phyloP scores from a whole-genome alignment of 2,113 vertebrate species.

The Pollachius pollachius region DNA sequence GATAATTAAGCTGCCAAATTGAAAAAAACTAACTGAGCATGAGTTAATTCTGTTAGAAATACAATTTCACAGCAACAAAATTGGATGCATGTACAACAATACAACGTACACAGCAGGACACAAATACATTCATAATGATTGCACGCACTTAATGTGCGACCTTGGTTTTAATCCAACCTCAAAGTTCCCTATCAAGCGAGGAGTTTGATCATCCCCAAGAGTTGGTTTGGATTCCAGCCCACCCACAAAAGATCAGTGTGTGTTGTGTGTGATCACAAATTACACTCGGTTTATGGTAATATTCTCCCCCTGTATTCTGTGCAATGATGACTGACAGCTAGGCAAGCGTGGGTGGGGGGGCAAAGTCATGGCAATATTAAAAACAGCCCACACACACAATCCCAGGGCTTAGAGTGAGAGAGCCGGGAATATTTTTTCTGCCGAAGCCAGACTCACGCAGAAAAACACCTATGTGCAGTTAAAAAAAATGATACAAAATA shows the following conservation, averaged over 20 bases:
- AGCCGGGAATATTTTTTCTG: constrained; percentile 32
- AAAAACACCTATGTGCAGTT: constrained; percentile 46
- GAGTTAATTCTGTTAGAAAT: too few relatives aligned
- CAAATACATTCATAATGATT: too few relatives aligned
- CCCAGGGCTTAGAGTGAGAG: constrained; percentile 42
- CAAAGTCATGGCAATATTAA: constrained; percentile 39
- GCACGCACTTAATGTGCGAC: too few relatives aligned
- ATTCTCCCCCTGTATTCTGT: constrained; percentile 59
- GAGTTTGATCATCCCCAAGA: constrained; percentile 8
- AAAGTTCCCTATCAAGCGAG: too few relatives aligned
- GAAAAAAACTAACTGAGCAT: too few relatives aligned
- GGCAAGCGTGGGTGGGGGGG: constrained; percentile 31
- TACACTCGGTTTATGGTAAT: constrained; percentile 47
- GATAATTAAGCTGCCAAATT: too few relatives aligned
- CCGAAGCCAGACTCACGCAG: constrained; percentile 40
- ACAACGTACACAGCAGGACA: too few relatives aligned
- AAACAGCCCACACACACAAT: constrained; percentile 52
- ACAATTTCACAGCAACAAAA: too few relatives aligned
- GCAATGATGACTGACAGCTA: constrained; percentile 45
- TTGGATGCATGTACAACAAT: too few relatives aligned
- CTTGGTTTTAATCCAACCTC: too few relatives aligned
- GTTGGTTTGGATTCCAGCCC: constrained; percentile 34
- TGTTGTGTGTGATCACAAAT: constrained; percentile 40
- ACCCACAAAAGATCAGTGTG: constrained; percentile 46
- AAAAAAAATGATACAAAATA: background rate